phyloP scores from a whole-genome alignment of 2,888 invertebrate genomes.

The Nebria brevicollis region DNA sequence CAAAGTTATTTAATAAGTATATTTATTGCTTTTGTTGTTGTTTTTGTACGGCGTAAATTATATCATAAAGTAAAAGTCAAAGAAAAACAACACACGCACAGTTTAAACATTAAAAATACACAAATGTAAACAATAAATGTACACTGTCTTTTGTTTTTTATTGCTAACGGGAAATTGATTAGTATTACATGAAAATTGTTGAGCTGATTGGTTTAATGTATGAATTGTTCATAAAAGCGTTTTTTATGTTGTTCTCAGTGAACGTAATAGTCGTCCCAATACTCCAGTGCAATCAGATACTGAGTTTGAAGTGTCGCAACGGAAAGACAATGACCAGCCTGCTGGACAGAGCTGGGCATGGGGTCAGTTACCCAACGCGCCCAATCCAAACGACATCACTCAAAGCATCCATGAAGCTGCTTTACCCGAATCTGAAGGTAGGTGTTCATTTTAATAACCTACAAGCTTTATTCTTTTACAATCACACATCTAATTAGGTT shows the following conservation, averaged over 20 bases:
- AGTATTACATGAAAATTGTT: too few species aligned
- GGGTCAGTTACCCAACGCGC: constrained; percentile 82
- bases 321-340: constrained; percentile 59
- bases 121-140: too few species aligned
- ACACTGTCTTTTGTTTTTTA: too few species aligned
- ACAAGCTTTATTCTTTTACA: background rate
- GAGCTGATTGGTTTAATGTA: background rate
- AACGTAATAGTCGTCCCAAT: constrained; percentile 73
- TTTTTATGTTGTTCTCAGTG: constrained; percentile 20
- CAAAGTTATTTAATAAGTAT: too few species aligned
- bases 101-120: too few species aligned
- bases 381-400: constrained; percentile 49
- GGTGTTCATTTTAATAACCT: background rate
- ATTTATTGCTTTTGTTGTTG: too few species aligned
- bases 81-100: too few species aligned
- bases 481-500: constrained; percentile 4
- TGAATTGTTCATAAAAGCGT: background rate
- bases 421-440: constrained; percentile 40
- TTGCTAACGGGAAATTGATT: too few species aligned
- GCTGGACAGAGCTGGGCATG: constrained; percentile 83
- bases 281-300: constrained; percentile 95
- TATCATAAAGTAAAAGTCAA: too few species aligned
- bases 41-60: too few species aligned
- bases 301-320: constrained; percentile 81
- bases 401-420: constrained; percentile 38